Percentiles rank a stretch among this genome's conserved stretches.
Evolutionary conservation across 2,797 vertebrate species (phyloP).

Genomic region (Glossophaga mutica): DNA sequence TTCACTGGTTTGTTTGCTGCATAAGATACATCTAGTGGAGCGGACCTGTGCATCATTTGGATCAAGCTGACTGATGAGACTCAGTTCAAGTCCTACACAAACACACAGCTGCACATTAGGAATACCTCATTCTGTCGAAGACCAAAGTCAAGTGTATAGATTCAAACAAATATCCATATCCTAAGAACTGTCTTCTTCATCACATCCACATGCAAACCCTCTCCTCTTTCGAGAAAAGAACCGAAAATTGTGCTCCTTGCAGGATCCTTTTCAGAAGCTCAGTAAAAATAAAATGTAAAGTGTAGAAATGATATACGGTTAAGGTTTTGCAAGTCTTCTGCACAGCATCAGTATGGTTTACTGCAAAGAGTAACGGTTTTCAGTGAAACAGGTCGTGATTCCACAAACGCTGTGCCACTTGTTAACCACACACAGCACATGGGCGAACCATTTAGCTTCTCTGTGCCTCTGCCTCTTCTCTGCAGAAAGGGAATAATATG

Average conservation of each 20-base stretch:
- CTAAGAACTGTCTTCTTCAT: not conserved
- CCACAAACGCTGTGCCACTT: not conserved
- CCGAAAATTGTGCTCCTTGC: not conserved
- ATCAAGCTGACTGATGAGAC: not conserved
- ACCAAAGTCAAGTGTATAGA: not conserved
- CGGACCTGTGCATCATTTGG: not conserved
- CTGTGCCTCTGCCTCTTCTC: not conserved
- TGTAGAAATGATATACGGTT: not conserved
- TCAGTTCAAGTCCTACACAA: not conserved
- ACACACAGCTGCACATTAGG: not conserved
- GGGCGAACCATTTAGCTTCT: not conserved
- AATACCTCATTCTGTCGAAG: slow-evolving; percentile 5
- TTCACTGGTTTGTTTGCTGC: not conserved
- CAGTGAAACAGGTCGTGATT: not conserved
- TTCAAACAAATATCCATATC: not conserved
- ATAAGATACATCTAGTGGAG: not conserved
- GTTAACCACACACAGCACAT: not conserved
- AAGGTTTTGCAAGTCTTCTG: not conserved
- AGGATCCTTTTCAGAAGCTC: not conserved
- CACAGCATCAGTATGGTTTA: not conserved
- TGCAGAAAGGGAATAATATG: not conserved
- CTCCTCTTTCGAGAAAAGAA: not conserved
- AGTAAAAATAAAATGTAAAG: not conserved
- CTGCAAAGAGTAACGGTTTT: not conserved
- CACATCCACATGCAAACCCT: not conserved